Percentiles rank a stretch among this genome's conserved stretches.
These are phyloP conservation scores for Lytechinus variegatus DNA, from an alignment of 35 echinoderm and acorn worm genomes.

Conservation along the genomic window DNA sequence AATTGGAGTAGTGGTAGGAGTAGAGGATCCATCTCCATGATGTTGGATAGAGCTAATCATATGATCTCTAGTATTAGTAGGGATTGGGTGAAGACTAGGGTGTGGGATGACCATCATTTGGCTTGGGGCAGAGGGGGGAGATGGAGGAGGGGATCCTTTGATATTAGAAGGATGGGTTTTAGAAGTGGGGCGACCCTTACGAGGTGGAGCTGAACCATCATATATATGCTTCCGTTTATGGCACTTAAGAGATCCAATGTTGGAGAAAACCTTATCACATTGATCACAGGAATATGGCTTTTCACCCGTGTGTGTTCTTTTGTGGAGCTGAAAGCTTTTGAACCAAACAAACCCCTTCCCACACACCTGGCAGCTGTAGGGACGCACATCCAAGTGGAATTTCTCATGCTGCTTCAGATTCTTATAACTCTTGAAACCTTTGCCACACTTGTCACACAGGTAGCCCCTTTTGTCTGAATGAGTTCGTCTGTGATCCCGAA, in stretches of 20 bases:
- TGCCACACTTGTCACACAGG: constrained; percentile 52
- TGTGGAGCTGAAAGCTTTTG: constrained; percentile 48
- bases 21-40: neutral
- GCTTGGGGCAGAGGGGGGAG: constrained; percentile 7
- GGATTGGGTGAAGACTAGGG: neutral
- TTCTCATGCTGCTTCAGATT: constrained; percentile 61
- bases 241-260: constrained; percentile 34
- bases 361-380: constrained; percentile 13
- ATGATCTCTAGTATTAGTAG: neutral
- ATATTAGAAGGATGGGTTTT: neutral
- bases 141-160: constrained; percentile 1
- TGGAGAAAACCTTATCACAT: constrained; percentile 26
- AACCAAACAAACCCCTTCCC: constrained; percentile 40
- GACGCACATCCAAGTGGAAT: constrained; percentile 27
- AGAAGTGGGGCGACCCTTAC: neutral
- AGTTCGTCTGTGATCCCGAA: constrained; percentile 60
- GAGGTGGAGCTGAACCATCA: neutral
- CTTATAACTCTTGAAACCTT: constrained; percentile 48
- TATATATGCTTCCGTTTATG: constrained; percentile 28
- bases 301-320: constrained; percentile 35
- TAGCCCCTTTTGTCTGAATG: constrained; percentile 40
- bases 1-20: neutral
- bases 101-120: constrained; percentile 5
- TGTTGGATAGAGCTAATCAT: neutral
- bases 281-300: constrained; percentile 25